A percentile compares a stretch with the other conserved stretches of the same genome.
These are phyloP conservation scores for Papilio xuthus DNA, from an alignment of 1,140 invertebrate genomes.

Conservation along the genomic window DNA sequence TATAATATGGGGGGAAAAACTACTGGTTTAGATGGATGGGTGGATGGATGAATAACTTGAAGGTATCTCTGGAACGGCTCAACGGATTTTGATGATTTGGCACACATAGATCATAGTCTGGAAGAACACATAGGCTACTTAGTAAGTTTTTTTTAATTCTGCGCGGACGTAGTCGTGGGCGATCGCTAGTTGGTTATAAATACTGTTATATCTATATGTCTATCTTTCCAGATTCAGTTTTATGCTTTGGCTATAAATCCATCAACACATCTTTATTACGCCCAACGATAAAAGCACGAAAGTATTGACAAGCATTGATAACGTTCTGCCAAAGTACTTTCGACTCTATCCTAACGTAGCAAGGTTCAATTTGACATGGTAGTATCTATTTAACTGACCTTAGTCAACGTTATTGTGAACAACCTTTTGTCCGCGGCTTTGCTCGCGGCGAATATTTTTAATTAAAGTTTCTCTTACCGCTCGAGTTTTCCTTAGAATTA, in stretches of 20 bases:
- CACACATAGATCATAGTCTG: too few relatives aligned
- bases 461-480: slow-evolving; percentile 32
- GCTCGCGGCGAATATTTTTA: slow-evolving; percentile 31
- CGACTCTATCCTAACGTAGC: neutral
- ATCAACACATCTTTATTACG: slow-evolving; percentile 11
- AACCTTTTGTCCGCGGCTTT: slow-evolving; percentile 29
- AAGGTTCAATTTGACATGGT: neutral
- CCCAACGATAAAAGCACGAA: neutral
- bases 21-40: too few relatives aligned
- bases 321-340: neutral
- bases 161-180: too few relatives aligned
- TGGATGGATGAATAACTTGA: too few relatives aligned
- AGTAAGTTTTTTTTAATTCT: too few relatives aligned
- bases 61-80: too few relatives aligned
- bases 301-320: slow-evolving; percentile 11
- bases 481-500: slow-evolving; percentile 16
- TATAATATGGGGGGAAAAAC: too few relatives aligned
- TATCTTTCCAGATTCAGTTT: neutral
- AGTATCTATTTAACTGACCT: slow-evolving; percentile 32
- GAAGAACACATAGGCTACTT: too few relatives aligned
- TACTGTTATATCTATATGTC: neutral
- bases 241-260: neutral
- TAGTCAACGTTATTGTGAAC: slow-evolving; percentile 33
- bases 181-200: neutral
- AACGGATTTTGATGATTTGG: too few relatives aligned